Evolutionary conservation across 1,140 invertebrate species (phyloP), one percentile per base, ranked within the genome.

Genomic region (roundworm (Caenorhabditis elegans)): DNA sequence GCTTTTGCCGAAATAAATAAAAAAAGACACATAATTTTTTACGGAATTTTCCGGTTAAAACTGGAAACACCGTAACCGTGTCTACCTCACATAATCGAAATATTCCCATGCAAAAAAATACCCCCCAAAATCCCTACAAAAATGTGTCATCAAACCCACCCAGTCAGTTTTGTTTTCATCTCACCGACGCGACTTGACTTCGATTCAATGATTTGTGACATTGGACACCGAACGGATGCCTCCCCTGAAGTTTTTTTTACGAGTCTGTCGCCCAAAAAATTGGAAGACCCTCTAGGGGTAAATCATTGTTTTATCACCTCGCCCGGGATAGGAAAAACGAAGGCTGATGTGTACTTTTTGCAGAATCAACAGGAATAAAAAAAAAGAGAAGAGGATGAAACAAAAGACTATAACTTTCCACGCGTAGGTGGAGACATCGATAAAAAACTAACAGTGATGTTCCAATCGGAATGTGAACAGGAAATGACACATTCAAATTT

Each of bases 201-300:
- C 55, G 51, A 60, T 60, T 60, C 53, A 39, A 39, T 70, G 60
- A 70, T 70, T 70, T 70, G 60, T 70, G 60, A 70, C 60, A 70
- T n/a, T 3, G n/a, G 60, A 36, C n/a, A n/a, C 36, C 24, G 17
- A 24, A 70, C 60, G 60, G 28, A 39, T 34, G 31, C n/a, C 60
- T 70, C 34, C 60, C 60, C 15, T 43, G 6, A 5, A 43, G 22
- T 5, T 70, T 70, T 70, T 53, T 39, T 70, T 36, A 70, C 34
- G 31, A 36, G 31, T 70, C 60, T 34, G 60, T 70, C 60, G 60
- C 43, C 34, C 19, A 39, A 70, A 70, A 70, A 70, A 60, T 34
- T 8, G 15, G 15, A 22, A n/a, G 26, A 31, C 3, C 17, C 4
- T 2, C 6, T 24, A n/a, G 13, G 60, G 34, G 60, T 70, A 70